These are phyloP conservation scores for Eristalis intricaria DNA, from an alignment of 2,888 invertebrate genomes.

Conservation along the genomic window DNA sequence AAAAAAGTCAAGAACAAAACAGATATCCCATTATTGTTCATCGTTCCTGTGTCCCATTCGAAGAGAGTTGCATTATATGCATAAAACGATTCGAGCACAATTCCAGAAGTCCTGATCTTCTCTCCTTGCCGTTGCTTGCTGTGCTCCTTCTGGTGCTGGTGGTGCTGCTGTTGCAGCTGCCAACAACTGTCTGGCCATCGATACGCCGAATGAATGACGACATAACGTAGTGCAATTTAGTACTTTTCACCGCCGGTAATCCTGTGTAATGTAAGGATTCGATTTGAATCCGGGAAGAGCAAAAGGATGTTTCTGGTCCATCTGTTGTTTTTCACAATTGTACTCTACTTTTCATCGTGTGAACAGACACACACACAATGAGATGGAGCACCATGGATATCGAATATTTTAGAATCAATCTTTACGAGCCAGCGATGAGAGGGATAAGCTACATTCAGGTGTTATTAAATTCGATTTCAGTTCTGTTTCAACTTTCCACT, in stretches of 20 bases:
- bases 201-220: background rate
- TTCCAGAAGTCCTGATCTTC: conserved; percentile 56
- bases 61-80: conserved; percentile 49
- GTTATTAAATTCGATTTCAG: conserved; percentile 64
- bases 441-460: conserved; percentile 52
- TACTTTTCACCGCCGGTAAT: conserved; percentile 21
- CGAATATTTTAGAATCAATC: conserved; percentile 10
- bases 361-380: conserved; percentile 2
- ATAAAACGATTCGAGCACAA: conserved; percentile 45
- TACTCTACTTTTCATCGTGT: background rate
- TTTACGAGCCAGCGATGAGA: background rate
- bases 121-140: background rate
- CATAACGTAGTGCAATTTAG: conserved; percentile 21
- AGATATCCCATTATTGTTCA: conserved; percentile 54
- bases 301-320: conserved; percentile 46
- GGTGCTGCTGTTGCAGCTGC: too few species aligned
- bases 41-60: background rate
- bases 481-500: conserved; percentile 9
- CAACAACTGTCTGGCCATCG: background rate
- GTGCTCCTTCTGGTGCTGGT: background rate
- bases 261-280: conserved; percentile 17
- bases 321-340: conserved; percentile 41
- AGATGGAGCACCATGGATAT: conserved; percentile 10
- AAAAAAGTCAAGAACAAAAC: conserved; percentile 37
- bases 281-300: conserved; percentile 22